phyloP scores from a whole-genome alignment of 53 echinoderm and acorn worm species.

The Arbacia lixula region DNA sequence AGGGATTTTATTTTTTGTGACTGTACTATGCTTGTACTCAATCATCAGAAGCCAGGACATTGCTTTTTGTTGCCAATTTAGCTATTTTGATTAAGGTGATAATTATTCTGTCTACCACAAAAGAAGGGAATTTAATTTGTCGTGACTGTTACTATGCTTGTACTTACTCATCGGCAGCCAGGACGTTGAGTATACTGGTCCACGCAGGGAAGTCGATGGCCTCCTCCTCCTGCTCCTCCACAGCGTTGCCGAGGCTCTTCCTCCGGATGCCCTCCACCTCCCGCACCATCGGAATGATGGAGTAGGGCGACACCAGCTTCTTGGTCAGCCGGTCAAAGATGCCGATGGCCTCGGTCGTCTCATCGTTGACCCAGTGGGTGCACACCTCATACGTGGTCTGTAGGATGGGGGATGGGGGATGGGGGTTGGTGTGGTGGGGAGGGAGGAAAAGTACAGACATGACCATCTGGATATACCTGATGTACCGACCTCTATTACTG shows the following conservation, averaged over 20 bases:
- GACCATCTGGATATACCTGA: too few species aligned
- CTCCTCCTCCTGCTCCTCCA: constrained; percentile 67
- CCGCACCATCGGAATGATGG: constrained; percentile 81
- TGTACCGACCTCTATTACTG: too few species aligned
- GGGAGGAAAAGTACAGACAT: too few species aligned
- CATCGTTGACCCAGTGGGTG: constrained; percentile 88
- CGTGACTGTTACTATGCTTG: too few species aligned
- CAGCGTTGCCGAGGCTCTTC: constrained; percentile 56
- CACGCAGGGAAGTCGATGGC: constrained; percentile 83
- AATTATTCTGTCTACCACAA: too few species aligned
- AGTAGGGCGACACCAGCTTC: constrained; percentile 84
- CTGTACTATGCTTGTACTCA: too few species aligned
- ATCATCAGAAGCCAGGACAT: too few species aligned
- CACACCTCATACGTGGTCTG: constrained; percentile 96
- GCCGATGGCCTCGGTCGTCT: constrained; percentile 69
- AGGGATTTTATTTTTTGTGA: too few species aligned
- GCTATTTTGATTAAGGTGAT: too few species aligned
- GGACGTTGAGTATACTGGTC: constrained; percentile 86
- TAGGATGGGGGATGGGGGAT: neutral
- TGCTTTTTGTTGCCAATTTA: too few species aligned
- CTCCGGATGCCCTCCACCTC: constrained; percentile 74
- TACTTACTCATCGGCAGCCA: constrained; percentile 95
- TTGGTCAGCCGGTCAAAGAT: constrained; percentile 77
- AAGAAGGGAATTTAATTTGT: too few species aligned
- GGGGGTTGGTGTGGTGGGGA: too few species aligned